Evolutionary conservation across 2,113 vertebrate species (phyloP).

Genomic region (Zosterops borbonicus): DNA sequence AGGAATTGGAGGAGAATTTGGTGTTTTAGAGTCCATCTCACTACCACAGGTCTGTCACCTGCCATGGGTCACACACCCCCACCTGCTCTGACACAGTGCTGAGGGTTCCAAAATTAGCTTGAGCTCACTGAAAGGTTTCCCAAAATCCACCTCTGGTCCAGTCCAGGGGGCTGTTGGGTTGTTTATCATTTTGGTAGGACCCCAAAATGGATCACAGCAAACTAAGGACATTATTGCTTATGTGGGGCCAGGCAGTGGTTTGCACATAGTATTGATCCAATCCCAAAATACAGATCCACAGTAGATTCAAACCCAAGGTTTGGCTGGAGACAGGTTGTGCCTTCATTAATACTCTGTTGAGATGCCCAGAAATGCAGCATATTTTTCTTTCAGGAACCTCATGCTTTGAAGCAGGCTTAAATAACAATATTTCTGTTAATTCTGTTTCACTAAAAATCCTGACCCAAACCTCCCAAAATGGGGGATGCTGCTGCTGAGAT

Average conservation of each 20-base stretch:
- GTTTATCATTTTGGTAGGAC: background rate
- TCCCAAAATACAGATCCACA: background rate
- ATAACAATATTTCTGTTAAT: background rate
- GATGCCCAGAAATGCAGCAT: background rate
- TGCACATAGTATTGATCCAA: fast-evolving
- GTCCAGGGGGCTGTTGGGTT: background rate
- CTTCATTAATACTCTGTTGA: background rate
- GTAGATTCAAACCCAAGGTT: background rate
- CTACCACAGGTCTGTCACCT: background rate
- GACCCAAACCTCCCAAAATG: background rate
- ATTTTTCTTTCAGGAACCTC: background rate
- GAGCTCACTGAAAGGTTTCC: fast-evolving
- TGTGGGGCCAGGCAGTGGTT: background rate
- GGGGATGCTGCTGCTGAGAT: background rate
- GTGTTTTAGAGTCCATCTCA: background rate
- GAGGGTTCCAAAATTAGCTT: fast-evolving
- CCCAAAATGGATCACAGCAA: background rate
- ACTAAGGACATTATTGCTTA: fast-evolving
- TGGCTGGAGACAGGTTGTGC: background rate
- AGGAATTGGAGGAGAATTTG: background rate
- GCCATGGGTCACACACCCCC: fast-evolving
- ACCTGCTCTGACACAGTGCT: fast-evolving
- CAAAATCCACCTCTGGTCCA: background rate
- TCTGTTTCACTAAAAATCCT: background rate
- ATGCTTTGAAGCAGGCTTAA: background rate